A percentile compares a stretch with the other conserved stretches of the same genome.
Evolutionary conservation across 2,888 invertebrate species (phyloP).

Genomic region (Itoplectis maculator): DNA sequence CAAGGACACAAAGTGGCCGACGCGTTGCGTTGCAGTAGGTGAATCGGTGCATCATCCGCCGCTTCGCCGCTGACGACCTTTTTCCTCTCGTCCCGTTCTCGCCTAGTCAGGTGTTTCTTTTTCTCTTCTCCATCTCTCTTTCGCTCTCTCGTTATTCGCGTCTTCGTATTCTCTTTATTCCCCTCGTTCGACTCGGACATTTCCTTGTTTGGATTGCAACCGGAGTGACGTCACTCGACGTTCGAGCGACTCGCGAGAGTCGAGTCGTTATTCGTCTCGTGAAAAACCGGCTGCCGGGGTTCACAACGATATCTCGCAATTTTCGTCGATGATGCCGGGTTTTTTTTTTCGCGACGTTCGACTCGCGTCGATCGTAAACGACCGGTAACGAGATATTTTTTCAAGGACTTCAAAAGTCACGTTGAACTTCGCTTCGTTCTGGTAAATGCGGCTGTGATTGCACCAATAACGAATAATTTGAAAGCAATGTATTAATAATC

Average conservation of each 20-base stretch:
- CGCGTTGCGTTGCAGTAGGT: conserved; percentile 1
- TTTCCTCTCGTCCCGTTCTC: not conserved
- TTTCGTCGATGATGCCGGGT: conserved; percentile 1
- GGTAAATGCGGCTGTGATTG: no score
- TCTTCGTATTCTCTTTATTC: conserved; percentile 54
- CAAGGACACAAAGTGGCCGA: conserved; percentile 62
- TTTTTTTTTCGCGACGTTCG: not conserved
- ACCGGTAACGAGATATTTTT: not conserved
- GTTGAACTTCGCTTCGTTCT: not conserved
- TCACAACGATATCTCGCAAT: not conserved
- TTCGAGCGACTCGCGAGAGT: conserved; percentile 22
- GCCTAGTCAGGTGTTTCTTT: conserved; percentile 10
- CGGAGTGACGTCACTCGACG: conserved; percentile 75
- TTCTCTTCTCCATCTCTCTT: conserved; percentile 65
- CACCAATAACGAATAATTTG: no score
- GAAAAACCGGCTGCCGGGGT: conserved; percentile 27
- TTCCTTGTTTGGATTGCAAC: conserved; percentile 77
- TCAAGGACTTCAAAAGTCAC: not conserved
- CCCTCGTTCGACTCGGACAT: conserved; percentile 66
- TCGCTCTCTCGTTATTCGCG: conserved; percentile 75
- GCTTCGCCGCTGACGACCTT: not conserved
- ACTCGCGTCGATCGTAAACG: not conserved
- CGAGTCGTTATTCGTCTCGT: conserved; percentile 29
- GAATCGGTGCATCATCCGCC: conserved; percentile 16
- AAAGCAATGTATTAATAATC: no score